These are phyloP conservation scores for Sphenopsis melanotis DNA, from an alignment of 2,797 vertebrate species.

Conservation along the genomic window DNA sequence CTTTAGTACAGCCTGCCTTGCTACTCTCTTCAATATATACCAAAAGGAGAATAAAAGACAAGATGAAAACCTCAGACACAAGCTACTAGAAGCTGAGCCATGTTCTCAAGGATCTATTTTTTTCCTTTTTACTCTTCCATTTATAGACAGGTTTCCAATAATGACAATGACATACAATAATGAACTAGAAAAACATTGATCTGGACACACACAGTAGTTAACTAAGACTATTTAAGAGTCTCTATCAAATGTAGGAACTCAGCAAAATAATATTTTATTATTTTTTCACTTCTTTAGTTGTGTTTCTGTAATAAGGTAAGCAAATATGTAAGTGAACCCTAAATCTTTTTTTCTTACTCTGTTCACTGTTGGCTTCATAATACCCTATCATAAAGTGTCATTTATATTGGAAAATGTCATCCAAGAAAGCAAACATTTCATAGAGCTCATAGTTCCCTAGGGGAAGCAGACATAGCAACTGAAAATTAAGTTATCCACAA, in stretches of 20 bases:
- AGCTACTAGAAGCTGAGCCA: background rate
- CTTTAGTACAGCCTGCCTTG: background rate
- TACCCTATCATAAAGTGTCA: background rate
- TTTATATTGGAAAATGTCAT: conserved; percentile 7
- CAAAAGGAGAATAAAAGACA: background rate
- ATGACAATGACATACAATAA: background rate
- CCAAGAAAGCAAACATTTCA: conserved; percentile 23
- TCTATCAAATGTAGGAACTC: background rate
- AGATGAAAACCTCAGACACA: background rate
- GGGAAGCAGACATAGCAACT: background rate
- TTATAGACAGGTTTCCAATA: background rate
- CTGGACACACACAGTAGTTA: background rate
- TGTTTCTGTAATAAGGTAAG: background rate
- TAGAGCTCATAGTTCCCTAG: background rate
- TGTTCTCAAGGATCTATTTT: background rate
- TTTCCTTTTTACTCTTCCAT: background rate
- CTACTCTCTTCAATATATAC: background rate
- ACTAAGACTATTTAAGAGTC: background rate
- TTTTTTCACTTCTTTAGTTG: background rate
- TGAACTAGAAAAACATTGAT: background rate
- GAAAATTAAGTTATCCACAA: background rate
- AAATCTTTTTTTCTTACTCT: background rate
- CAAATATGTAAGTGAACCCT: background rate
- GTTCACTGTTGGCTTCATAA: background rate
- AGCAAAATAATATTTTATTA: background rate